phyloP scores from a whole-genome alignment of 2,888 invertebrate species.

The Gymnocheta viridis region DNA sequence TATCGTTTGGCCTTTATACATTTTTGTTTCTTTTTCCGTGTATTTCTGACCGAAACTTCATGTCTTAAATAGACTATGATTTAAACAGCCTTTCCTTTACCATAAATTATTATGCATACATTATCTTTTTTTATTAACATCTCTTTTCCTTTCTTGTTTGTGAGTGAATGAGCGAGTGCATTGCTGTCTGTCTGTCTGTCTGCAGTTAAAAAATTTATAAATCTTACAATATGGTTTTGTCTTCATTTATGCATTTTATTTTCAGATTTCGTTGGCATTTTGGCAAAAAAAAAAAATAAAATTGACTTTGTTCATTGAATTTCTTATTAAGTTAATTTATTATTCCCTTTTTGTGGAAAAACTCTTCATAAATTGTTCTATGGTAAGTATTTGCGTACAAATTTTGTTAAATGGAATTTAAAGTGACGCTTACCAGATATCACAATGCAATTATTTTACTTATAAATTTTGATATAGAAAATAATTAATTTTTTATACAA shows the following conservation, averaged over 20 bases:
- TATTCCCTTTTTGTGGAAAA: not conserved
- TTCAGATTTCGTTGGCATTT: not conserved
- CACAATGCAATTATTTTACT: too few relatives aligned
- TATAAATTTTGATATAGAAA: too few relatives aligned
- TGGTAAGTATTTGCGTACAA: not conserved
- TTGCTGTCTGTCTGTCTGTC: not conserved
- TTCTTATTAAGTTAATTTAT: slow-evolving; percentile 1
- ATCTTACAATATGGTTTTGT: not conserved
- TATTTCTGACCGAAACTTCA: not conserved
- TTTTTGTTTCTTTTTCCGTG: not conserved
- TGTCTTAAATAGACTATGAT: not conserved
- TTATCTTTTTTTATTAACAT: not conserved
- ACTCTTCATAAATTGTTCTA: not conserved
- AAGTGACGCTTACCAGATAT: too few relatives aligned
- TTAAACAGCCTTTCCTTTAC: not conserved
- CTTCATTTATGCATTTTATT: not conserved
- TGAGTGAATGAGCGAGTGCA: not conserved
- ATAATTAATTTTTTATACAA: too few relatives aligned
- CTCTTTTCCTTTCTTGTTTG: not conserved
- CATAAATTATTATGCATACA: slow-evolving; percentile 6
- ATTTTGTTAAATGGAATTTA: too few relatives aligned
- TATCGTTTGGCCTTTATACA: not conserved
- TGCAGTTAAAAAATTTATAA: not conserved
- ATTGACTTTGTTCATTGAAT: not conserved
- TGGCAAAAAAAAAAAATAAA: not conserved